Conservation (phyloP, 2,888 invertebrate species). For the Diadegma fenestrale region DNA sequence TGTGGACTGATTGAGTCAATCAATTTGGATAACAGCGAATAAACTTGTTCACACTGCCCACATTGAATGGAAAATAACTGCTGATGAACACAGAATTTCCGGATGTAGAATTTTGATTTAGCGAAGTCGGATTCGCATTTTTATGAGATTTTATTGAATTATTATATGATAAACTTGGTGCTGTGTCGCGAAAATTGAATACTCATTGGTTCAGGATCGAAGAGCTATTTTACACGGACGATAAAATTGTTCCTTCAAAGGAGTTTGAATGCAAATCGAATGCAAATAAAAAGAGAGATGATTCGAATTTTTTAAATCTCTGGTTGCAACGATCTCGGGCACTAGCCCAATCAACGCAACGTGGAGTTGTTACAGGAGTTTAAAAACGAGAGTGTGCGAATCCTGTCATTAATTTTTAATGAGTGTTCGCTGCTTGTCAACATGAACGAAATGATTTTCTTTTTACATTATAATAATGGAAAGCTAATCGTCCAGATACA, state of each 20-base stretch:
- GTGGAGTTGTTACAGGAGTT: background rate
- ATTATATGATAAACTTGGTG: background rate
- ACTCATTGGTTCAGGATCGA: background rate
- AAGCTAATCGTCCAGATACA: background rate
- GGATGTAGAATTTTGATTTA: too few relatives aligned
- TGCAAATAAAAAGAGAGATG: too few relatives aligned
- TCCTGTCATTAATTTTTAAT: slow-evolving; percentile 1
- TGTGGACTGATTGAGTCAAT: background rate
- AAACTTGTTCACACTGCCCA: too few relatives aligned
- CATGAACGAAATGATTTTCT: background rate
- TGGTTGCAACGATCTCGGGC: background rate
- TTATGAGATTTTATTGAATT: too few relatives aligned
- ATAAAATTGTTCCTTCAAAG: background rate
- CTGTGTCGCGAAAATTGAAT: background rate
- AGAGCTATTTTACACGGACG: background rate
- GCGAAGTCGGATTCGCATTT: too few relatives aligned
- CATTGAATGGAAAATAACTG: too few relatives aligned
- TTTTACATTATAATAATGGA: slow-evolving; percentile 12
- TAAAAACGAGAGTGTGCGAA: background rate
- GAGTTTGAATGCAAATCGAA: background rate
- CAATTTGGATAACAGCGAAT: background rate
- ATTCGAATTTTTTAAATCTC: too few relatives aligned
- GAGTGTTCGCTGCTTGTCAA: background rate
- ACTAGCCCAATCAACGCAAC: background rate
- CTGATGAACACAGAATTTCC: too few relatives aligned